A percentile compares a stretch with the other conserved stretches of the same genome.
These are phyloP conservation scores for Zhuqinia jingwanae DNA, from an alignment of 2,888 invertebrate genomes.

Conservation along the genomic window DNA sequence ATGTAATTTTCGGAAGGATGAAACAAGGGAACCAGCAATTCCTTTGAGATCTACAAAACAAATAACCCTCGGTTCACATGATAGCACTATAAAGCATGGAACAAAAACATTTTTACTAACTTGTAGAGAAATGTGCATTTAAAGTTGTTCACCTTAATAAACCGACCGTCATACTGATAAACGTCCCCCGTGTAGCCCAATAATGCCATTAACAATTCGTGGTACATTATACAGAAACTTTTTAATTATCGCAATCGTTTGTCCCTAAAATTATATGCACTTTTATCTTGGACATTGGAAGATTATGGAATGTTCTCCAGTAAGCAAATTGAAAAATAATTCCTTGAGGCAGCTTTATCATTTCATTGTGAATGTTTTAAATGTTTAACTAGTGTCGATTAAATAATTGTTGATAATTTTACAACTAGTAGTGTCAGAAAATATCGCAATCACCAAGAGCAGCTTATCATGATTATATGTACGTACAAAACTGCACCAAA, in stretches of 20 bases:
- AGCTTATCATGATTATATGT: no score
- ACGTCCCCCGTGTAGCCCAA: conserved; percentile 76
- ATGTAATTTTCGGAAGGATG: conserved; percentile 76
- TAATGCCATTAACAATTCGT: conserved; percentile 78
- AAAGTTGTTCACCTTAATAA: conserved; percentile 66
- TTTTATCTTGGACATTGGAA: not conserved
- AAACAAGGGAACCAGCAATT: conserved; percentile 74
- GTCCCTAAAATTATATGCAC: not conserved
- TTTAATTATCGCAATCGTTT: not conserved
- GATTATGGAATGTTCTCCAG: no score
- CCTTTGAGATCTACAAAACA: conserved; percentile 69
- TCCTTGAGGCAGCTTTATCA: no score
- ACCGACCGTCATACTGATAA: conserved; percentile 72
- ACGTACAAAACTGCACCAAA: no score
- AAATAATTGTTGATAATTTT: no score
- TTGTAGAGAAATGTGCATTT: not conserved
- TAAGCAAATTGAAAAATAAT: no score
- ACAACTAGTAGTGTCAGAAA: no score
- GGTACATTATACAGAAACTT: conserved; percentile 72
- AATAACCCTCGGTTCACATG: no score
- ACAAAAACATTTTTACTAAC: not conserved
- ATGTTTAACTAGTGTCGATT: no score
- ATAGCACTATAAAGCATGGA: no score
- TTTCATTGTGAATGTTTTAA: no score
- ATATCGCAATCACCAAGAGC: not conserved